A percentile compares a stretch with the other conserved stretches of the same genome.
phyloP scores from a whole-genome alignment of 2,113 vertebrate genomes.

The Psittacara wagleri region DNA sequence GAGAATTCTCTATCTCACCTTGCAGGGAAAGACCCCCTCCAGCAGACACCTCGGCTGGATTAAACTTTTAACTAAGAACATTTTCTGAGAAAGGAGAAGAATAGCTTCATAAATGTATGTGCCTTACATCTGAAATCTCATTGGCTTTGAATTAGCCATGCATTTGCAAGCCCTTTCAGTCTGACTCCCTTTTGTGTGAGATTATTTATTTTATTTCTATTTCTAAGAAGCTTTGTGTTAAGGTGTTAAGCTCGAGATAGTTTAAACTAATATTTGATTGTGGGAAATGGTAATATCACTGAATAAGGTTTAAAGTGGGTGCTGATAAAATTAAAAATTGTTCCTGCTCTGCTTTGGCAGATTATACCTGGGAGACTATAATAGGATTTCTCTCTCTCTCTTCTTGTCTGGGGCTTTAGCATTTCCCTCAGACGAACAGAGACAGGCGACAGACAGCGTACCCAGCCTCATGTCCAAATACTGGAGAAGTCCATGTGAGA shows the following conservation, averaged over 20 bases:
- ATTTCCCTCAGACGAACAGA: not conserved
- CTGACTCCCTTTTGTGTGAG: not conserved
- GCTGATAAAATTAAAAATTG: constrained; percentile 47
- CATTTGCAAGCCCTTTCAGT: not conserved
- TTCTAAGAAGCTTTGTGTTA: constrained; percentile 62
- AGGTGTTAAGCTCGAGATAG: constrained; percentile 23
- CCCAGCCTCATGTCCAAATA: not conserved
- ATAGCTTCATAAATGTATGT: not conserved
- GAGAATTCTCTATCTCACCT: not conserved
- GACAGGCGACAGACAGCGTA: not conserved
- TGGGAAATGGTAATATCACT: not conserved
- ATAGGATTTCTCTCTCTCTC: constrained; percentile 13
- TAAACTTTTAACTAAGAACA: not conserved
- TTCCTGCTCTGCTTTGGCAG: constrained; percentile 17
- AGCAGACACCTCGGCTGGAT: not conserved
- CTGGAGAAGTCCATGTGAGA: not conserved
- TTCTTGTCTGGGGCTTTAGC: not conserved
- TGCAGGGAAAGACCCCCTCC: not conserved
- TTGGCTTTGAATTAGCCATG: constrained; percentile 36
- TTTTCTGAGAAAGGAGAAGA: constrained; percentile 3
- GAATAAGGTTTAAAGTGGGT: constrained; percentile 21
- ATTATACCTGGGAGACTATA: constrained; percentile 37
- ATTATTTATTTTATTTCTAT: constrained; percentile 51
- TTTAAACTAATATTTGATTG: constrained; percentile 60
- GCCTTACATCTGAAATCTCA: not conserved